Evolutionary conservation across 2,888 invertebrate genomes (phyloP).

Genomic region (Morinoia aosen): DNA sequence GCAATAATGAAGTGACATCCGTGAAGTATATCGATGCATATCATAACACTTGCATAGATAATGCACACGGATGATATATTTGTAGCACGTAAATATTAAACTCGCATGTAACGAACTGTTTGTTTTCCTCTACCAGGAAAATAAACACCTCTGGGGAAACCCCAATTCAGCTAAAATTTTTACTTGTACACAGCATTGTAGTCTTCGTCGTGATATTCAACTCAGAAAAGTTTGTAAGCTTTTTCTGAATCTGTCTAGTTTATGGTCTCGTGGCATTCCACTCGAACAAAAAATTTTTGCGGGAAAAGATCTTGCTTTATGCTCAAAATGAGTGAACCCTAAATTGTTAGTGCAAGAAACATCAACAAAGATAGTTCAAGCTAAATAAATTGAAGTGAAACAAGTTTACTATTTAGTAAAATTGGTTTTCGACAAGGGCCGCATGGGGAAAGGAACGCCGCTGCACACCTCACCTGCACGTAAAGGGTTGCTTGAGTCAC

Average conservation of each 20-base stretch:
- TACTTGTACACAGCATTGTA: neutral
- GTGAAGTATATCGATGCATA: too few species aligned
- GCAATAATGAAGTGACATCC: too few species aligned
- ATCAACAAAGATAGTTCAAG: too few species aligned
- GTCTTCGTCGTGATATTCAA: neutral
- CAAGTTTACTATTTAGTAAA: too few species aligned
- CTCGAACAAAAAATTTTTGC: neutral
- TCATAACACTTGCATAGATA: too few species aligned
- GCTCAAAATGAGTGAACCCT: neutral
- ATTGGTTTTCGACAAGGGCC: too few species aligned
- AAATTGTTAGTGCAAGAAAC: neutral
- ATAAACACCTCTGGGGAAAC: neutral
- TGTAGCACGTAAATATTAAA: too few species aligned
- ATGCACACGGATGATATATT: too few species aligned
- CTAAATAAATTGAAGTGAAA: too few species aligned
- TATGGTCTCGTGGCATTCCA: neutral
- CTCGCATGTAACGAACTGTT: too few species aligned
- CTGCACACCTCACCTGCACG: slow-evolving; percentile 35
- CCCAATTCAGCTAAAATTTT: neutral
- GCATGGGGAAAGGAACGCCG: neutral
- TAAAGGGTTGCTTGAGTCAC: neutral
- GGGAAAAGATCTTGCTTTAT: neutral
- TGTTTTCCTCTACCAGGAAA: too few species aligned
- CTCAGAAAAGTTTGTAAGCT: neutral
- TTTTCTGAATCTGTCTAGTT: neutral